Percentiles rank a stretch among this genome's conserved stretches.
Evolutionary conservation across 2,113 vertebrate genomes (phyloP).

Genomic region (Melozone crissalis): DNA sequence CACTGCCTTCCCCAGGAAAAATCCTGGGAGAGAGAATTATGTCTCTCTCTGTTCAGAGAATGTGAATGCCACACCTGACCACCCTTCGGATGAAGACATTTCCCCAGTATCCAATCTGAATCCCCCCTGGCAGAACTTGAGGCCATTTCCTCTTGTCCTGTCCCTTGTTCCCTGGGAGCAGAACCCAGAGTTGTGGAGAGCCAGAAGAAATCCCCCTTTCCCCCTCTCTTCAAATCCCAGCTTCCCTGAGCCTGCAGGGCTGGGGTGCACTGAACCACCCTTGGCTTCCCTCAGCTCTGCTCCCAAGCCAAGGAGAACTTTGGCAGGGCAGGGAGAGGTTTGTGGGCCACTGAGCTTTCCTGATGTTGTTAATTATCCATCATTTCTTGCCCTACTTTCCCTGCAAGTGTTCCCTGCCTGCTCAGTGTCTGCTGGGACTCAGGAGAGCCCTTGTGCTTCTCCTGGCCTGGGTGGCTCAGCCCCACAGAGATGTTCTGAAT

Average conservation of each 20-base stretch:
- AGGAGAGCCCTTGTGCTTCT: not conserved
- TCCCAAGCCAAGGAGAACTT: not conserved
- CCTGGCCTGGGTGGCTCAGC: not conserved
- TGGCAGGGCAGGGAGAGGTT: not conserved
- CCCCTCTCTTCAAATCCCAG: accelerated
- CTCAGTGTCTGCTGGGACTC: not conserved
- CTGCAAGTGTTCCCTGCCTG: not conserved
- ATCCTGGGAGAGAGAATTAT: too few relatives aligned
- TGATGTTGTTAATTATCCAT: not conserved
- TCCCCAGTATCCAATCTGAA: not conserved
- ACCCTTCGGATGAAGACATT: not conserved
- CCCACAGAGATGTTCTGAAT: not conserved
- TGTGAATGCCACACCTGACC: not conserved
- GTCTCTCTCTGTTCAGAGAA: too few relatives aligned
- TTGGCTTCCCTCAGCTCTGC: not conserved
- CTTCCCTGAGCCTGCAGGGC: not conserved
- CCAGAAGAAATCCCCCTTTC: not conserved
- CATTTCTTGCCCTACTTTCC: not conserved
- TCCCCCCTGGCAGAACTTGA: not conserved
- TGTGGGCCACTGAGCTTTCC: not conserved
- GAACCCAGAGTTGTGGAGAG: not conserved
- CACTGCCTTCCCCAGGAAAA: too few relatives aligned
- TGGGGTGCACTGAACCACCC: not conserved
- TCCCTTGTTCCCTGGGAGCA: not conserved
- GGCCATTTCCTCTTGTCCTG: not conserved